A percentile compares a stretch with the other conserved stretches of the same genome.
phyloP scores from a whole-genome alignment of 1,140 invertebrate species.

The Drosophila micromelanica region DNA sequence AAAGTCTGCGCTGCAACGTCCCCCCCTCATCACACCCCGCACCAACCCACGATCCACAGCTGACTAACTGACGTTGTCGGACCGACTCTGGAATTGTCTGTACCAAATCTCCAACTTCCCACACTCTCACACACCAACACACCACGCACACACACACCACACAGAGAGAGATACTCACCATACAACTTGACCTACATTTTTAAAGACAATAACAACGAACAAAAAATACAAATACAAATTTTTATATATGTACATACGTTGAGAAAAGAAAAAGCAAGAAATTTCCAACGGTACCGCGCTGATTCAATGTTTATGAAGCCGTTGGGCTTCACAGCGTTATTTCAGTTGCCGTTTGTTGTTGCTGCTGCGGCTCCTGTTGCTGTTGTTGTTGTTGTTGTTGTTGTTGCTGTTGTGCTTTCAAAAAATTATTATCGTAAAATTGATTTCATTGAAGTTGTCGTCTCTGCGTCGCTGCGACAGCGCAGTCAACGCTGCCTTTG shows the following conservation, averaged over 20 bases:
- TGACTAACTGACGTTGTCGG: conserved; percentile 30
- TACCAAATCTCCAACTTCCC: conserved; percentile 58
- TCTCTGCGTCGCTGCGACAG: conserved; percentile 23
- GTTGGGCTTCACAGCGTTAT: conserved; percentile 65
- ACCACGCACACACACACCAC: not conserved
- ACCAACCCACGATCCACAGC: not conserved
- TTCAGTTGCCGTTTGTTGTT: conserved; percentile 15
- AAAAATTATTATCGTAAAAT: conserved; percentile 82
- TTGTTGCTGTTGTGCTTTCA: conserved; percentile 57
- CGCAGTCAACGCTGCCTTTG: conserved; percentile 56
- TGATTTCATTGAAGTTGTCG: conserved; percentile 80
- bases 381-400: conserved; percentile 33
- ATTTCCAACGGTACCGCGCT: conserved; percentile 77
- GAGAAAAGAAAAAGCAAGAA: conserved; percentile 81
- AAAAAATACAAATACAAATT: conserved; percentile 57
- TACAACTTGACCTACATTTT: conserved; percentile 82
- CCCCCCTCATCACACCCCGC: not conserved
- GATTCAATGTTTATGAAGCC: conserved; percentile 75
- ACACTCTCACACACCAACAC: conserved; percentile 32
- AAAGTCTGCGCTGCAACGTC: conserved; percentile 53
- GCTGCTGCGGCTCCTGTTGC: conserved; percentile 7
- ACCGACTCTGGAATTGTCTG: conserved; percentile 41
- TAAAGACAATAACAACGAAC: conserved; percentile 78
- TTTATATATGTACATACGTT: conserved; percentile 22
- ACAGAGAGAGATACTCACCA: conserved; percentile 41